Evolutionary conservation across 2,888 invertebrate genomes (phyloP).

Genomic region (Cantharis rustica): DNA sequence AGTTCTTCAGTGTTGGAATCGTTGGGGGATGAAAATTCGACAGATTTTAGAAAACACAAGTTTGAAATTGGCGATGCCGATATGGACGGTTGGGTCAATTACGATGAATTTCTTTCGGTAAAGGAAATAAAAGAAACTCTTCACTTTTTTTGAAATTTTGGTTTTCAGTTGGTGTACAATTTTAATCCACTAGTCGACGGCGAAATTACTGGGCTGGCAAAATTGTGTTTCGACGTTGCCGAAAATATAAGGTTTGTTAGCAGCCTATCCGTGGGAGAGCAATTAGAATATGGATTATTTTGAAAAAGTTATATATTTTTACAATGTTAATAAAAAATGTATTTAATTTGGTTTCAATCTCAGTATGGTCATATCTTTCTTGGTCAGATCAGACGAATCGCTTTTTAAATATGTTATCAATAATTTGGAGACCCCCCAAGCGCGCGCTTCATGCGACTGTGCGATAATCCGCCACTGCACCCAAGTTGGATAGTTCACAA

Average conservation of each 20-base stretch:
- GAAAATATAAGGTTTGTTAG: conserved; percentile 64
- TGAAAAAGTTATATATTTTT: conserved; percentile 41
- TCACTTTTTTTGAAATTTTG: not conserved
- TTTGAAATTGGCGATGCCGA: conserved; percentile 60
- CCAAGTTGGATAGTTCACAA: no score
- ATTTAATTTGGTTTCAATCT: conserved; percentile 59
- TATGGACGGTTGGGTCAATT: conserved; percentile 63
- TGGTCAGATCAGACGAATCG: no score
- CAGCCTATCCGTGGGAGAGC: conserved; percentile 62
- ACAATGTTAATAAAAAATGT: conserved; percentile 27
- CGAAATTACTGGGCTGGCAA: conserved; percentile 55
- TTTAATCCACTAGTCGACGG: conserved; percentile 54
- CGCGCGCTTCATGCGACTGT: no score
- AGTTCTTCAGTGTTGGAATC: conserved; percentile 60
- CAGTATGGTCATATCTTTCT: no score
- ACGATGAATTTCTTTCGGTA: conserved; percentile 63
- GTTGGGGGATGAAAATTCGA: conserved; percentile 59
- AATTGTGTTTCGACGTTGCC: conserved; percentile 60
- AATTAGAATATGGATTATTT: conserved; percentile 64
- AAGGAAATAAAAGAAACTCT: conserved; percentile 13
- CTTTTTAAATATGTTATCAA: no score
- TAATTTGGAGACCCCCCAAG: no score
- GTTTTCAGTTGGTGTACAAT: conserved; percentile 57
- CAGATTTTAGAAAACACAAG: conserved; percentile 59
- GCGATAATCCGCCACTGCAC: no score